These are phyloP conservation scores for Seriola aureovittata DNA, from an alignment of 2,113 vertebrate genomes.

Conservation along the genomic window DNA sequence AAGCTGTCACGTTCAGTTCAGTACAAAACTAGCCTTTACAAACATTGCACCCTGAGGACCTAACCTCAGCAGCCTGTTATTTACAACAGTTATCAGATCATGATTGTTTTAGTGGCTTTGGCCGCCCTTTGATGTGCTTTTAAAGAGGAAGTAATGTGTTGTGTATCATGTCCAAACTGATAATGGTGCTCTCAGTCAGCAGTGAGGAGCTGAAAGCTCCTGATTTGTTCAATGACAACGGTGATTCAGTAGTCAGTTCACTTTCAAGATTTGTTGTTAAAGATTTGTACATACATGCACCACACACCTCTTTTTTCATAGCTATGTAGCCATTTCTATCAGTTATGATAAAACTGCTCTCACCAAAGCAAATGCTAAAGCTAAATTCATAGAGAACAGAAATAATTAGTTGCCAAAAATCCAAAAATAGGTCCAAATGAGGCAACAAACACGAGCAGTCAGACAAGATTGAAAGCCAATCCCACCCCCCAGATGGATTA, in stretches of 20 bases:
- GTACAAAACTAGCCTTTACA: neutral
- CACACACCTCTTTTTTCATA: neutral
- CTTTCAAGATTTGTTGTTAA: neutral
- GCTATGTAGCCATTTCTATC: neutral
- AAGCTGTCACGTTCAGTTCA: neutral
- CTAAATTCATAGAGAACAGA: neutral
- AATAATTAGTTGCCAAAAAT: neutral
- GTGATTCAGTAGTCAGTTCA: neutral
- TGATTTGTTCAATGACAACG: neutral
- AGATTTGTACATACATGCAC: neutral
- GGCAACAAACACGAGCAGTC: neutral
- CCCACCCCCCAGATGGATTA: neutral
- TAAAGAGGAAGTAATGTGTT: neutral
- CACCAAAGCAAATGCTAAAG: neutral
- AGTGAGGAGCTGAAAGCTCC: neutral
- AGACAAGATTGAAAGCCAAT: conserved; percentile 2
- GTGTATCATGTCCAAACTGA: no score
- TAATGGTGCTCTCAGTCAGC: neutral
- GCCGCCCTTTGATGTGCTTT: neutral
- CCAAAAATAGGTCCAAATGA: neutral
- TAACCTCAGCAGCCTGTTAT: neutral
- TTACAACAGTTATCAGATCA: neutral
- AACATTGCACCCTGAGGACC: neutral
- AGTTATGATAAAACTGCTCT: neutral
- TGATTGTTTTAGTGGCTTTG: neutral